Conservation (phyloP, 2,888 invertebrate species). For the Capitulum mitella region DNA sequence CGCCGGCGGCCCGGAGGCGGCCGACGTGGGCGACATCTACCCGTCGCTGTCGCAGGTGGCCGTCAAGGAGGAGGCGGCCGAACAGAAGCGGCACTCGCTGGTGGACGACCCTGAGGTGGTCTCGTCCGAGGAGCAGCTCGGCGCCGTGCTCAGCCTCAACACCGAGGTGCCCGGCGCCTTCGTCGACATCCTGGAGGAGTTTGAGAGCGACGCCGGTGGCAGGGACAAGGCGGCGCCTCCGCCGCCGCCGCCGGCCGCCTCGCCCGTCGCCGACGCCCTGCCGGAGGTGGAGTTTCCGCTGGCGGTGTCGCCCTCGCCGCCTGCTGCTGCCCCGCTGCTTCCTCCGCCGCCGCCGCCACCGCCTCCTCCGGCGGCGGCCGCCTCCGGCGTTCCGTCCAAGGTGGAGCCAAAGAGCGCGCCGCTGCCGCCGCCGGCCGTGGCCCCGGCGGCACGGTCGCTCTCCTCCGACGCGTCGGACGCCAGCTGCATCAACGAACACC, state of each 20-base stretch:
- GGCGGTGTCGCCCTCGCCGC: background rate
- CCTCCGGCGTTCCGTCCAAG: background rate
- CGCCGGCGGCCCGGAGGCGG: background rate
- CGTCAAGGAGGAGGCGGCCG: background rate
- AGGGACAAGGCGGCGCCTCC: background rate
- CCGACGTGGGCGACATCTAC: background rate
- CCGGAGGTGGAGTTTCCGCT: background rate
- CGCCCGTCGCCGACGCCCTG: background rate
- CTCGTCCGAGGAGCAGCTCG: background rate
- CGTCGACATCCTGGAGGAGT: slow-evolving; percentile 10
- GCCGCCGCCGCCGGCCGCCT: background rate
- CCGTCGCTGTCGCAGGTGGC: background rate
- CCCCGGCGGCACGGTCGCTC: too few species aligned
- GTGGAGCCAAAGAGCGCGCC: background rate
- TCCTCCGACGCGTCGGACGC: background rate
- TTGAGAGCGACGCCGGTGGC: slow-evolving; percentile 19
- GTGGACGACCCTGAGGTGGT: slow-evolving; percentile 1
- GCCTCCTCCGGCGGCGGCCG: background rate
- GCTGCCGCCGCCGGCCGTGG: background rate
- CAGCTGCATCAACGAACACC: background rate
- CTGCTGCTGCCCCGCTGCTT: background rate
- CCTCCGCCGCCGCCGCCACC: background rate
- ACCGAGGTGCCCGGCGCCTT: slow-evolving; percentile 22
- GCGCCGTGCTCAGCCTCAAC: slow-evolving; percentile 12
- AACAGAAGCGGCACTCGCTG: background rate